Base-by-base conservation (phyloP, 92 coral and sea anemone genomes). In the Plumapathes pennacea region DNA sequence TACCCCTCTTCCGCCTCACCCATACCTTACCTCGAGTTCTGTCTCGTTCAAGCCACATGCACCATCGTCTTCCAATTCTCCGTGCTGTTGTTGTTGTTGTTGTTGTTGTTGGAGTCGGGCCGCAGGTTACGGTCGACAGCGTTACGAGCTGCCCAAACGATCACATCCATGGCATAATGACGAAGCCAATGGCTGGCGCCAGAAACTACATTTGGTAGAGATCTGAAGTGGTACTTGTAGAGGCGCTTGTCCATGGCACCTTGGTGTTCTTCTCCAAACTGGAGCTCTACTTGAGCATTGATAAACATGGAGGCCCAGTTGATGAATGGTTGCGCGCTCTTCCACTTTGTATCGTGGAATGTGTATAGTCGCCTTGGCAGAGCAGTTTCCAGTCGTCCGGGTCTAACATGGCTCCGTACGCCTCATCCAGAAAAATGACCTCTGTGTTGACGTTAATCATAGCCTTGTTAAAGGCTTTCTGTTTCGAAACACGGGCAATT, bases 91-190 rank as follows among this genome's bases (percentile, higher is more conserved):
- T n/a, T n/a, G n/a, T n/a, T n/a, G n/a, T n/a, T n/a, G n/a, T n/a
- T n/a, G n/a, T n/a, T n/a, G n/a, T n/a, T n/a, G n/a, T n/a, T n/a
- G n/a, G n/a, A n/a, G n/a, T n/a, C n/a, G n/a, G n/a, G n/a, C n/a
- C n/a, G n/a, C n/a, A n/a, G n/a, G n/a, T n/a, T n/a, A n/a, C n/a
- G n/a, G n/a, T n/a, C n/a, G n/a, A n/a, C n/a, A n/a, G n/a, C n/a
- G n/a, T n/a, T n/a, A n/a, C n/a, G n/a, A n/a, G n/a, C n/a, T n/a
- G 78, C 66, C 79, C 85, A 77, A 2, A 68, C 72, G 19, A 77
- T 69, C 25, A 58, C 52, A 6, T 70, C 73, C 64, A 78, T 58
- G 20, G 84, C 69, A 41, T 78, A 31, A 17, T 69, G 51, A 10
- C 44, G 13, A 9, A 78, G 43, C 80, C 78, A 78, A 72, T 70